phyloP scores from a whole-genome alignment of 2,888 invertebrate species.

The Sphinx pinastri region DNA sequence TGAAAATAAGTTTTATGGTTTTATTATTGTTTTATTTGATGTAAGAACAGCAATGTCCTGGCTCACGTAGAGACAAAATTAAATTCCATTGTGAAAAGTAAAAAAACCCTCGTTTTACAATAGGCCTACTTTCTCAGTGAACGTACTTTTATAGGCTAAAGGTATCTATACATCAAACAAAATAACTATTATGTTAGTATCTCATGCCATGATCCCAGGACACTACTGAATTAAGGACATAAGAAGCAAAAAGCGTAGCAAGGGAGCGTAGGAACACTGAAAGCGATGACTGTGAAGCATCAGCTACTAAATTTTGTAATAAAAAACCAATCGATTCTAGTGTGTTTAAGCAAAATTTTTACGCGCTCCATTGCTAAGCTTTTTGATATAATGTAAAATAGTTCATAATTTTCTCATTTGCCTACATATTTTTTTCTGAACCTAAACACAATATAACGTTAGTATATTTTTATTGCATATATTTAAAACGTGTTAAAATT shows the following conservation, averaged over 20 bases:
- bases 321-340: constrained; percentile 17
- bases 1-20: constrained; percentile 71
- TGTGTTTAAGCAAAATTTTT: constrained; percentile 15
- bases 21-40: constrained; percentile 33
- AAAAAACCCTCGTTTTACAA: too few relatives aligned
- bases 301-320: constrained; percentile 25
- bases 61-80: background rate
- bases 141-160: too few relatives aligned
- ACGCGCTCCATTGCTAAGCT: constrained; percentile 41
- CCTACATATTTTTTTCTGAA: too few relatives aligned
- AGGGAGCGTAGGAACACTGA: constrained; percentile 33
- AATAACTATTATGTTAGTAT: too few relatives aligned
- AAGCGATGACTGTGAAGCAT: constrained; percentile 19
- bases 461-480: too few relatives aligned
- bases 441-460: too few relatives aligned
- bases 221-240: constrained; percentile 12
- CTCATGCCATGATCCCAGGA: background rate
- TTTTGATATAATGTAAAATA: constrained; percentile 22
- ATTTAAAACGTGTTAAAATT: too few relatives aligned
- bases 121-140: too few relatives aligned
- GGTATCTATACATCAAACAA: too few relatives aligned
- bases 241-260: constrained; percentile 50
- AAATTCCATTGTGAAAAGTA: too few relatives aligned
- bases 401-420: background rate
- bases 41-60: constrained; percentile 3